Base-by-base conservation (phyloP, 1,140 invertebrate genomes). In the Brachionus asplanchnoidis region DNA sequence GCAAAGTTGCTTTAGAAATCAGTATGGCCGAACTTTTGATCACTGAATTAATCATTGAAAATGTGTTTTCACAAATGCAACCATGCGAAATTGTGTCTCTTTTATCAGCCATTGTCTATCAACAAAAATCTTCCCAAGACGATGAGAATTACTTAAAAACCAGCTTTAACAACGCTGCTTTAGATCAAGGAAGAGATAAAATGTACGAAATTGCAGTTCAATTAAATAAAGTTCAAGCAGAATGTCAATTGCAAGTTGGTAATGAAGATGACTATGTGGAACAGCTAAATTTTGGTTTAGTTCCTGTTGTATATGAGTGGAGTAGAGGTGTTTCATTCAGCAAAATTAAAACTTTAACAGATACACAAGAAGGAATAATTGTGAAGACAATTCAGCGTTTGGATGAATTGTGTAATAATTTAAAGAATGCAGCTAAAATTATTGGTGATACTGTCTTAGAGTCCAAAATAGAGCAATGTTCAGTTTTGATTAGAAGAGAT, bases 261-360 rank as follows among this genome's bases (percentile, higher is more conserved):
- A 91, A 91, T 14, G 88, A 87, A 17, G 90, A 90, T 17, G 88
- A 91, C 66, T 89, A 91, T 91, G 89, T 91, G 26, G 92, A 93
- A 83, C 91, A 93, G 65, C 92, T 98, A 17, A 95, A 96, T 88
- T 98, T 98, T 90, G 95, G 95, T 12, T 91, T 99, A 11, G 93
- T 96, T 12, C 92, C 95, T 88, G 95, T 97, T 11, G 95, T 98
- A 0, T 96, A 97, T 89, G 94, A 98, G 88, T 99, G 97, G 97
- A 96, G 91, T 0, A 91, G 93, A 78, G 94, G 94, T 28, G 65
- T 53, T 46, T 44, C 50, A 14, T 68, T 78, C 53, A 26, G 36
- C 17, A 42, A 79, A 66, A 85, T 79, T 36, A 80, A 36, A 28
- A 50, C 36, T 65, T 14, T 78, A 26, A 40, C 68, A n/a, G 60